Evolutionary conservation across 1,140 invertebrate genomes (phyloP).

Genomic region (Drosophila santomea): DNA sequence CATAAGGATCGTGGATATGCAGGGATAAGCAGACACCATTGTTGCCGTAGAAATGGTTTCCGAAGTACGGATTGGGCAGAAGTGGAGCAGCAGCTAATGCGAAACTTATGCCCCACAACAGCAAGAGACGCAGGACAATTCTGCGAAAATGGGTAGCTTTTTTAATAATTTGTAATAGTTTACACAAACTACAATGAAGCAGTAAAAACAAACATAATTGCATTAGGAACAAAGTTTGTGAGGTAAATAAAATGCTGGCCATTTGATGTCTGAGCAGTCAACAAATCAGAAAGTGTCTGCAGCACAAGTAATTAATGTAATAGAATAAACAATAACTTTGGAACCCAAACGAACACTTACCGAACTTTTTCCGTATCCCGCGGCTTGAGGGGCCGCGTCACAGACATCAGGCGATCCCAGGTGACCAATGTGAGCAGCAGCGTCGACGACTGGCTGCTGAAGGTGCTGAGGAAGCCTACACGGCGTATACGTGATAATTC

Average conservation of each 20-base stretch:
- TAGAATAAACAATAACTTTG: neutral
- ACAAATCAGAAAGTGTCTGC: neutral
- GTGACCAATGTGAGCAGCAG: conserved; percentile 88
- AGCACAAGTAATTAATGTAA: conserved; percentile 19
- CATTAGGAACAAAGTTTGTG: neutral
- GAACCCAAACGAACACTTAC: conserved; percentile 30
- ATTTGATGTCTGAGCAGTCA: neutral
- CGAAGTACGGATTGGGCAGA: conserved; percentile 85
- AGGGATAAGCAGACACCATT: conserved; percentile 88
- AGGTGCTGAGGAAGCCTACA: conserved; percentile 88
- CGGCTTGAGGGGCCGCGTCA: conserved; percentile 87
- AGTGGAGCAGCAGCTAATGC: conserved; percentile 86
- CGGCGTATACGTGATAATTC: conserved; percentile 27
- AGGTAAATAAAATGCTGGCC: conserved; percentile 1
- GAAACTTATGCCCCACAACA: conserved; percentile 86
- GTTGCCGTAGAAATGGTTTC: conserved; percentile 87
- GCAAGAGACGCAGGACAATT: conserved; percentile 83
- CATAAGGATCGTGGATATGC: conserved; percentile 88
- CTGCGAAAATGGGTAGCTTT: conserved; percentile 34
- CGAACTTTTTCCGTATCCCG: conserved; percentile 65
- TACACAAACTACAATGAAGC: neutral
- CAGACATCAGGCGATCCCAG: conserved; percentile 87
- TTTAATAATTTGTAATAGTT: neutral
- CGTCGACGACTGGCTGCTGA: conserved; percentile 89
- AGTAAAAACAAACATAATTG: neutral